phyloP scores from a whole-genome alignment of 1,140 invertebrate species.

The Pachypsylla venusta region DNA sequence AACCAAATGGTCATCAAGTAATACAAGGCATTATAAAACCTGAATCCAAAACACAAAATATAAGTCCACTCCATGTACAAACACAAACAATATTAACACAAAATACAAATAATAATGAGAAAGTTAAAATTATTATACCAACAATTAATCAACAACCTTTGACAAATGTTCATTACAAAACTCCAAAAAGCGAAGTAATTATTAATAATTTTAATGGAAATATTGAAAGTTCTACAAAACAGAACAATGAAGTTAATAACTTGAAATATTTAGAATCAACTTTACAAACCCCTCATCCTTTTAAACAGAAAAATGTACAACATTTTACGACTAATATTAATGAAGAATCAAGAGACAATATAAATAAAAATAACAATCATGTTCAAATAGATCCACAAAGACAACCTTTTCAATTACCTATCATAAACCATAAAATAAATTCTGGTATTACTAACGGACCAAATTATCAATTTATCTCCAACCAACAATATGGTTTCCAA shows the following conservation, averaged over 20 bases:
- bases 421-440: no score
- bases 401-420: no score
- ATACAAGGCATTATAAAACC: neutral
- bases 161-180: neutral
- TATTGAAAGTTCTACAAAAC: neutral
- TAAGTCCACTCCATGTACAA: neutral
- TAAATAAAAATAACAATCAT: no score
- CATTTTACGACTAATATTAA: no score
- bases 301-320: conserved; percentile 1
- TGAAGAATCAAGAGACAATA: no score
- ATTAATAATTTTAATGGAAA: neutral
- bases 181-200: neutral
- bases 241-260: neutral
- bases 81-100: neutral
- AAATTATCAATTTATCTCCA: no score
- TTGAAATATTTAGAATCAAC: no score
- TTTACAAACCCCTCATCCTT: neutral
- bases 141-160: neutral
- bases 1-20: neutral
- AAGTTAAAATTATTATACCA: conserved; percentile 1
- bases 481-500: no score
- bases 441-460: no score
- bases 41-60: neutral
- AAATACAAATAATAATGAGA: no score
- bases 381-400: no score